Evolutionary conservation across 2,113 vertebrate species (phyloP).

Genomic region (Oreochromis niloticus): DNA sequence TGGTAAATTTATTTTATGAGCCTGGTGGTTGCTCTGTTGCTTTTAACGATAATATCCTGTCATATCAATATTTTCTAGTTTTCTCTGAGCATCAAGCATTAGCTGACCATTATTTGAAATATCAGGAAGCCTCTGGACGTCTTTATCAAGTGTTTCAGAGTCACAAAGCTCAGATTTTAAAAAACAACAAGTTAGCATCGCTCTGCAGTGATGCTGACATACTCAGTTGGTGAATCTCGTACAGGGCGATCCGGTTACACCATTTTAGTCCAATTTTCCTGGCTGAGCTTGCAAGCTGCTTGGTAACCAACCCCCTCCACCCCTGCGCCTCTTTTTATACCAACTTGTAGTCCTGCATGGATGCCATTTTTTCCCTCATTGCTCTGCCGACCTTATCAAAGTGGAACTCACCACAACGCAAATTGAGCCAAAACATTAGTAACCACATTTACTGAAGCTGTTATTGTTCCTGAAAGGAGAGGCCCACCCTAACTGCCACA

Average conservation of each 20-base stretch:
- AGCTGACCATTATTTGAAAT: background rate
- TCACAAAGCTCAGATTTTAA: background rate
- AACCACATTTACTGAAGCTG: background rate
- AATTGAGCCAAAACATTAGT: background rate
- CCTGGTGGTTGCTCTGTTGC: background rate
- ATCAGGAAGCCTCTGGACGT: background rate
- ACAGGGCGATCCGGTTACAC: rapidly evolving
- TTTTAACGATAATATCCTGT: background rate
- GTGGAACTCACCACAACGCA: background rate
- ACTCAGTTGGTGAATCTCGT: background rate
- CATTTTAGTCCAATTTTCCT: background rate
- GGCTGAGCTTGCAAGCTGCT: background rate
- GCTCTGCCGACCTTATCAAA: background rate
- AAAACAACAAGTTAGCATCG: no score
- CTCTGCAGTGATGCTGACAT: background rate
- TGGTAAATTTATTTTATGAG: background rate
- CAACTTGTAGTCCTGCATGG: background rate
- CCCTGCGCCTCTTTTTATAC: background rate
- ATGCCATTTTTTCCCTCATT: background rate
- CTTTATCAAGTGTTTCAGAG: background rate
- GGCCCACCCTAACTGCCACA: background rate
- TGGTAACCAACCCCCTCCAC: background rate
- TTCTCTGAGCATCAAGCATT: background rate
- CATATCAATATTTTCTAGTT: background rate
- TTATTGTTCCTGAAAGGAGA: background rate